Percentiles rank a stretch among this genome's conserved stretches.
phyloP scores from a whole-genome alignment of 2,797 vertebrate species.

The Propithecus deckenii region DNA sequence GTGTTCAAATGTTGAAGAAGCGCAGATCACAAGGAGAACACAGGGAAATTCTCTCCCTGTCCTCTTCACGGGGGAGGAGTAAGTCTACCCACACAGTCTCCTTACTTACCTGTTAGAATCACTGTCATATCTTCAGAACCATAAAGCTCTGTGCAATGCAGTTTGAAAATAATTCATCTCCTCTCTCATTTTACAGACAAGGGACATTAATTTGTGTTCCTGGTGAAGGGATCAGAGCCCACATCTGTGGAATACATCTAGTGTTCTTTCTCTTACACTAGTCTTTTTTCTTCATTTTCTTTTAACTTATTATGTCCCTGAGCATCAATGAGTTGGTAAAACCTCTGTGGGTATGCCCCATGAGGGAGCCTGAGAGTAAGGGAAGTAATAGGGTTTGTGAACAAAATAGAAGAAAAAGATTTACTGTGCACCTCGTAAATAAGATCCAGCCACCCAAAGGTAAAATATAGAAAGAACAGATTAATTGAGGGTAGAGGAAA shows the following conservation, averaged over 20 bases:
- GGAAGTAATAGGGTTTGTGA: neutral
- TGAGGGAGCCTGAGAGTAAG: fast-evolving
- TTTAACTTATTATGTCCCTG: neutral
- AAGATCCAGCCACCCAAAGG: neutral
- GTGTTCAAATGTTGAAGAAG: neutral
- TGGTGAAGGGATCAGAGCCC: neutral
- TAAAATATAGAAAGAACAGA: neutral
- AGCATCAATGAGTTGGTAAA: neutral
- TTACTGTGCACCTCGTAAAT: neutral
- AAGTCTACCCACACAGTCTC: neutral
- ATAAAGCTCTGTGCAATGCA: neutral
- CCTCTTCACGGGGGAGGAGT: neutral
- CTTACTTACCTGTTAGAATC: neutral
- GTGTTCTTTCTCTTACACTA: neutral
- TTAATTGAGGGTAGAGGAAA: neutral
- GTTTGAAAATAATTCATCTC: neutral
- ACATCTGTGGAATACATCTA: no score
- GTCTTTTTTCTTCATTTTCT: neutral
- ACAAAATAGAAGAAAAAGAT: neutral
- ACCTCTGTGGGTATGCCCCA: neutral
- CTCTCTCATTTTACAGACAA: neutral
- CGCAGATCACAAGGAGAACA: fast-evolving
- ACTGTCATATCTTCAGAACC: neutral
- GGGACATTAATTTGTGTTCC: neutral
- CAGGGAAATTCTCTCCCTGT: neutral